Evolutionary conservation across 2,888 invertebrate genomes (phyloP).

Genomic region (Melieria crassipennis): DNA sequence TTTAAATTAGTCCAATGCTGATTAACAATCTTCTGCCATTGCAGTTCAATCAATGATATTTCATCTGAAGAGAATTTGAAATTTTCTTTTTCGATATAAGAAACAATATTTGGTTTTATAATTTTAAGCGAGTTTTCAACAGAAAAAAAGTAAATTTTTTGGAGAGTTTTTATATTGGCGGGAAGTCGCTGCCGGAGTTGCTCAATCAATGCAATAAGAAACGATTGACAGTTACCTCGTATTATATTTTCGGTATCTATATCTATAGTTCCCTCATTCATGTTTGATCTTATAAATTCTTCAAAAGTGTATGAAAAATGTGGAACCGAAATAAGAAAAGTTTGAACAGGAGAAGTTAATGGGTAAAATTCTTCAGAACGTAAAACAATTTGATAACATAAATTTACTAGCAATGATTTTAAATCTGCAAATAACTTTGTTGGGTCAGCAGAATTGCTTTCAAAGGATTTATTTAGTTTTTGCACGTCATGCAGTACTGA

Average conservation of each 20-base stretch:
- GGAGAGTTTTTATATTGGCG: too few species aligned
- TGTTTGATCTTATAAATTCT: slow-evolving; percentile 16
- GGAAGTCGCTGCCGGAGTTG: slow-evolving; percentile 20
- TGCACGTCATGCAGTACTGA: slow-evolving; percentile 23
- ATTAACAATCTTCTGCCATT: too few species aligned
- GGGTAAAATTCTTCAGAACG: slow-evolving; percentile 15
- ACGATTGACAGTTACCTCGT: slow-evolving; percentile 1
- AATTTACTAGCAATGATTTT: slow-evolving; percentile 6
- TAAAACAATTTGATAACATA: slow-evolving; percentile 13
- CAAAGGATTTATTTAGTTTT: slow-evolving; percentile 18
- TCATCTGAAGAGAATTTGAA: too few species aligned
- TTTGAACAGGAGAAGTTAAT: slow-evolving; percentile 7
- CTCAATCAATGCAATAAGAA: slow-evolving; percentile 15
- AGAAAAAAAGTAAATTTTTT: too few species aligned
- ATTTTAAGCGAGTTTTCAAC: too few species aligned
- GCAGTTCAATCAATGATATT: too few species aligned
- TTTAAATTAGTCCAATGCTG: too few species aligned
- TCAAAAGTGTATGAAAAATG: slow-evolving; percentile 22
- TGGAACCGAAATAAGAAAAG: neutral
- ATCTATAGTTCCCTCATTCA: neutral
- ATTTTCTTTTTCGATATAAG: too few species aligned
- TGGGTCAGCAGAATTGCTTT: slow-evolving; percentile 17
- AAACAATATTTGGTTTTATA: too few species aligned
- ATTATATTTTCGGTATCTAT: slow-evolving; percentile 3
- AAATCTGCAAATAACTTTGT: slow-evolving; percentile 16